A percentile compares a stretch with the other conserved stretches of the same genome.
Conservation (phyloP, 2,888 invertebrate species). For the Podotricha telesiphe region DNA sequence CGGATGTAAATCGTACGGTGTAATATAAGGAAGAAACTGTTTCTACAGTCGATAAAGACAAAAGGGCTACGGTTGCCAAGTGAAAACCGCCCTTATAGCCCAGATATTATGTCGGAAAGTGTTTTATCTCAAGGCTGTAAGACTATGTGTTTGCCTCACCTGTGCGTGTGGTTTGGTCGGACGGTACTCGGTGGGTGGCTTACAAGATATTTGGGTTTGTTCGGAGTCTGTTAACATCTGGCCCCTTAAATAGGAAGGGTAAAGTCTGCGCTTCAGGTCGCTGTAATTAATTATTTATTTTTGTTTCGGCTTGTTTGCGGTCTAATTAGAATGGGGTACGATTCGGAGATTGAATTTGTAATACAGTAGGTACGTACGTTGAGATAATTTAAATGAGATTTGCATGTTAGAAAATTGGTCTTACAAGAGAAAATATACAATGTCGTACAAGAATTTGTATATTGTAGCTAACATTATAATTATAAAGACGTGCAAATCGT, state of each 20-base stretch:
- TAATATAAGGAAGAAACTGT: conserved; percentile 76
- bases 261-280: conserved; percentile 64
- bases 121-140: conserved; percentile 24
- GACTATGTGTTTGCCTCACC: conserved; percentile 44
- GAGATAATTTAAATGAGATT: conserved; percentile 21
- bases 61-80: conserved; percentile 53
- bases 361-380: conserved; percentile 10
- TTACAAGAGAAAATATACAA: neutral
- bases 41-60: conserved; percentile 70
- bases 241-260: conserved; percentile 79
- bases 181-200: conserved; percentile 72
- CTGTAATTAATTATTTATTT: conserved; percentile 82
- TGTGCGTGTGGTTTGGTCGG: conserved; percentile 57
- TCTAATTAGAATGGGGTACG: conserved; percentile 53
- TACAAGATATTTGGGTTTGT: conserved; percentile 81
- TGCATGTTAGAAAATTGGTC: neutral
- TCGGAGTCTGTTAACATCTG: conserved; percentile 79
- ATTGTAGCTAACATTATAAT: neutral
- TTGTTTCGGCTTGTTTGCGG: conserved; percentile 66
- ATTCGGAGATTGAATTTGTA: conserved; percentile 43
- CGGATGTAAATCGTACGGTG: conserved; percentile 64
- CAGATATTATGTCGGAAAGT: conserved; percentile 48
- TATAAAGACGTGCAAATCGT: neutral
- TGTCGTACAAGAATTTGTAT: neutral
- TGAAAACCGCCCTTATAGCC: conserved; percentile 51